phyloP scores from a whole-genome alignment of 1,140 invertebrate genomes.

The Habropoda laboriosa region DNA sequence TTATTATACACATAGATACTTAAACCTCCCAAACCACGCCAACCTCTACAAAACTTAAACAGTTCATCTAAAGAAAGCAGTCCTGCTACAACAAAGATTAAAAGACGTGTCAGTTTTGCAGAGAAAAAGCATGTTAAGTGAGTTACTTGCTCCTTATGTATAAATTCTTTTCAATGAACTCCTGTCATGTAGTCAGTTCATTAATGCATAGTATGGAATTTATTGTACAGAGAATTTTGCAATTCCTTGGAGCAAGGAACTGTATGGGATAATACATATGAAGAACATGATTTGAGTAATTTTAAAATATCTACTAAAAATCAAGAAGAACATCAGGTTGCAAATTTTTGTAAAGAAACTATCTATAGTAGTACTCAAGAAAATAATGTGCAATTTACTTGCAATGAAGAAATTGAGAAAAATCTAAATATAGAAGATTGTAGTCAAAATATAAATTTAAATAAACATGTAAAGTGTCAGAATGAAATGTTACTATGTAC shows the following conservation, averaged over 20 bases:
- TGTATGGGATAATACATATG: conserved; percentile 73
- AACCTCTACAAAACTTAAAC: conserved; percentile 59
- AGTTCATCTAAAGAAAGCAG: conserved; percentile 56
- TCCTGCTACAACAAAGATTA: conserved; percentile 53
- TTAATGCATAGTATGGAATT: conserved; percentile 26
- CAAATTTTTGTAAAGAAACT: background rate
- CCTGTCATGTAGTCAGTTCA: background rate
- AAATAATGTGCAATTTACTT: background rate
- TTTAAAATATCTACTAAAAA: conserved; percentile 29
- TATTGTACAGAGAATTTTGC: conserved; percentile 70
- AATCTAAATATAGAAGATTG: background rate
- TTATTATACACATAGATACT: conserved; percentile 60
- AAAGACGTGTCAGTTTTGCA: conserved; percentile 72
- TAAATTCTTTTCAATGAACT: background rate
- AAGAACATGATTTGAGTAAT: conserved; percentile 68
- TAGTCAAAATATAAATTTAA: background rate
- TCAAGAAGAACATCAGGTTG: conserved; percentile 2
- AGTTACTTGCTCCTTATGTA: conserved; percentile 24
- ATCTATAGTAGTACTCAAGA: background rate
- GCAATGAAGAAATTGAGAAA: background rate
- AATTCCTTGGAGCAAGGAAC: conserved; percentile 72
- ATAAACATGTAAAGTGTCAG: background rate
- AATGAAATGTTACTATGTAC: background rate
- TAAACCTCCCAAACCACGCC: conserved; percentile 64
- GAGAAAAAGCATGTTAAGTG: conserved; percentile 74